phyloP scores from a whole-genome alignment of 2,888 invertebrate species.

The Conistra vaccinii region DNA sequence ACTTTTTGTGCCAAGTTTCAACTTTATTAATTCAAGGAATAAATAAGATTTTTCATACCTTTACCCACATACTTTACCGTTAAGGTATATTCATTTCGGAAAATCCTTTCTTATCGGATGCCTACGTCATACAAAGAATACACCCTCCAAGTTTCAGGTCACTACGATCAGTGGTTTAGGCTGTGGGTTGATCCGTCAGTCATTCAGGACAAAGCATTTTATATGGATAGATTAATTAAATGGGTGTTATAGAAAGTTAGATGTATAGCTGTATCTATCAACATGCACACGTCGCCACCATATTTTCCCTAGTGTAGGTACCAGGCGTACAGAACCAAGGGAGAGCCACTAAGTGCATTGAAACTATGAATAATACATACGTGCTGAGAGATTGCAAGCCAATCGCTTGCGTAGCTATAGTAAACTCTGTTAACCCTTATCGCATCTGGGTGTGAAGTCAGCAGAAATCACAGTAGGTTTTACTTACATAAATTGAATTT shows the following conservation, averaged over 20 bases:
- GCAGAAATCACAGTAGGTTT: constrained; percentile 7
- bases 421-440: constrained; percentile 17
- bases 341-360: constrained; percentile 59
- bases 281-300: neutral
- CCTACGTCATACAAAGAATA: too few species aligned
- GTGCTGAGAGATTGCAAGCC: constrained; percentile 61
- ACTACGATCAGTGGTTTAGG: too few species aligned
- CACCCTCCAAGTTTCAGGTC: too few species aligned
- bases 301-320: constrained; percentile 19
- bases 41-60: too few species aligned
- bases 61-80: too few species aligned
- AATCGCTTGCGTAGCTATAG: constrained; percentile 45
- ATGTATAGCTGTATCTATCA: too few species aligned
- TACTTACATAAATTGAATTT: neutral
- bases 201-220: too few species aligned
- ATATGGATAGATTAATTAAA: neutral
- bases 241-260: neutral
- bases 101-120: too few species aligned
- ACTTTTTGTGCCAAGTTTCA: too few species aligned
- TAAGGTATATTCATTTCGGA: too few species aligned
- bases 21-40: too few species aligned
- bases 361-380: constrained; percentile 64
- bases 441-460: constrained; percentile 6
- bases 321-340: constrained; percentile 35
- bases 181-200: too few species aligned